phyloP scores from a whole-genome alignment of 2,888 invertebrate species.

The Hirtodrosophila histrioides region DNA sequence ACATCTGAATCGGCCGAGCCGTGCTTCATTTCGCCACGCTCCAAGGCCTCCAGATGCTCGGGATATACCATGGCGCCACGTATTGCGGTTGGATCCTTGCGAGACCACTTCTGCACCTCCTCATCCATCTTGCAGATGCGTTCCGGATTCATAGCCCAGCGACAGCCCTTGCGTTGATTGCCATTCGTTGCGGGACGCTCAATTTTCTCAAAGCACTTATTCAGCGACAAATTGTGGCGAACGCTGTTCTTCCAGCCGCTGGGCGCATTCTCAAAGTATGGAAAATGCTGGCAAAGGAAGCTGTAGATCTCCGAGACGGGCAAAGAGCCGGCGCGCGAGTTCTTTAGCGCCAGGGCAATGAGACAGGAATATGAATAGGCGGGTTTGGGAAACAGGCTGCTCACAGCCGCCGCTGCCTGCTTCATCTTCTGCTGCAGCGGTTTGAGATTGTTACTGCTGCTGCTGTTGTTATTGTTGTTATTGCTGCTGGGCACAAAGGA shows the following conservation, averaged over 20 bases:
- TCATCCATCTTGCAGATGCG: slow-evolving; percentile 99
- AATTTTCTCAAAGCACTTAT: slow-evolving; percentile 99
- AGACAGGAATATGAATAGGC: slow-evolving; percentile 99
- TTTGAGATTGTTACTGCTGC: slow-evolving; percentile 53
- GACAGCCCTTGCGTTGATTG: slow-evolving; percentile 93
- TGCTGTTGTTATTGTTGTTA: slow-evolving; percentile 34
- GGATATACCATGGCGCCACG: slow-evolving; percentile 97
- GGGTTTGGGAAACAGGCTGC: slow-evolving; percentile 93
- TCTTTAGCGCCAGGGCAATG: slow-evolving; percentile 98
- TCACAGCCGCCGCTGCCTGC: slow-evolving; percentile 59
- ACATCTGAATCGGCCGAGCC: slow-evolving; percentile 88
- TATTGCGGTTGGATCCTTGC: slow-evolving; percentile 96
- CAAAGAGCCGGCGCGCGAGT: slow-evolving; percentile 95
- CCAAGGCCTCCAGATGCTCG: slow-evolving; percentile 92
- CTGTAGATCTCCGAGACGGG: slow-evolving; percentile 99
- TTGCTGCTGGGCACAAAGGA: slow-evolving; percentile 32
- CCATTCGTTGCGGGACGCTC: slow-evolving; percentile 96
- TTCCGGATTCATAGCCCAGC: slow-evolving; percentile 98
- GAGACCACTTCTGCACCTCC: slow-evolving; percentile 98
- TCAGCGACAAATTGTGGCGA: slow-evolving; percentile 97
- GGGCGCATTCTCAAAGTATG: slow-evolving; percentile 99
- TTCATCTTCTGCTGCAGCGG: slow-evolving; percentile 79
- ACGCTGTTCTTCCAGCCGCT: slow-evolving; percentile 99
- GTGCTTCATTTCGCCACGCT: slow-evolving; percentile 95
- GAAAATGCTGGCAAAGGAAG: slow-evolving; percentile 99